phyloP scores from a whole-genome alignment of 1,140 invertebrate species.

The Drosophila nikananu region DNA sequence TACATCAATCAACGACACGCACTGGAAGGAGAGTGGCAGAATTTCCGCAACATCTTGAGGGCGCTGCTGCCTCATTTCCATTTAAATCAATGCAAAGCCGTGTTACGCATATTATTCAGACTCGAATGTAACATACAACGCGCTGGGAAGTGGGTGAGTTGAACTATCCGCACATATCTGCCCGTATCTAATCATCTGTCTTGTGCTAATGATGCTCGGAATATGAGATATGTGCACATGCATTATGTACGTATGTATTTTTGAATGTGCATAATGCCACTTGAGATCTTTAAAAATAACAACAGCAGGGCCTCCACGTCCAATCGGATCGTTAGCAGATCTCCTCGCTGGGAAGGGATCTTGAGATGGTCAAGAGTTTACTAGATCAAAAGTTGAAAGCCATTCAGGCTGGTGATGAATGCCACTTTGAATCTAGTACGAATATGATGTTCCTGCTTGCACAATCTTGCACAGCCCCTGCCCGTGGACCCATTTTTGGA shows the following conservation, averaged over 20 bases:
- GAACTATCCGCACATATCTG: constrained; percentile 12
- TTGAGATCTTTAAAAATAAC: constrained; percentile 68
- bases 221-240: constrained; percentile 32
- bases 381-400: constrained; percentile 55
- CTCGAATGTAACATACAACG: constrained; percentile 3
- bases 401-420: constrained; percentile 44
- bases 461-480: constrained; percentile 7
- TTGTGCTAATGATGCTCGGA: constrained; percentile 37
- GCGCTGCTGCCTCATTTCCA: constrained; percentile 32
- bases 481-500: constrained; percentile 5
- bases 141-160: constrained; percentile 70
- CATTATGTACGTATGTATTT: constrained; percentile 18
- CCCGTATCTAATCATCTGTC: constrained; percentile 24
- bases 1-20: constrained; percentile 69
- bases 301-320: constrained; percentile 21
- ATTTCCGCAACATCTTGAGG: constrained; percentile 53
- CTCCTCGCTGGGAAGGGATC: constrained; percentile 19
- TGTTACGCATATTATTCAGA: constrained; percentile 53
- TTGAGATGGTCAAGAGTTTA: constrained; percentile 54
- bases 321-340: constrained; percentile 38
- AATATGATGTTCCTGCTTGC: constrained; percentile 24
- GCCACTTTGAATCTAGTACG: constrained; percentile 32
- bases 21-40: constrained; percentile 16
- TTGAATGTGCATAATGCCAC: constrained; percentile 51
- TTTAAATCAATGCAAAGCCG: constrained; percentile 63